Evolutionary conservation across 2,797 vertebrate genomes (phyloP).

Genomic region (Tragopan temminckii): DNA sequence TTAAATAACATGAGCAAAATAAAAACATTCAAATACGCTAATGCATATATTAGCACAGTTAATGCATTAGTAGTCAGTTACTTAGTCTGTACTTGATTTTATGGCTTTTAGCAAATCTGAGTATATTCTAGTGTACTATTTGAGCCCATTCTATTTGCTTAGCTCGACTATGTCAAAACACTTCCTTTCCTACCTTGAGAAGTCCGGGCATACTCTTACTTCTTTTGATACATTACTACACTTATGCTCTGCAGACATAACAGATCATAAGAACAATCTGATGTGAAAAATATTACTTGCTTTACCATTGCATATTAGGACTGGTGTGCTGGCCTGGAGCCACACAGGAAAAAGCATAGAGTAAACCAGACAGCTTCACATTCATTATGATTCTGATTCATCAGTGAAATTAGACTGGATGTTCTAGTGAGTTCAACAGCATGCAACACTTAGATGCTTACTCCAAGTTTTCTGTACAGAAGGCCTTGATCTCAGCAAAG

Average conservation of each 20-base stretch:
- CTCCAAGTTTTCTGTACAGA: background rate
- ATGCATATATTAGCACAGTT: background rate
- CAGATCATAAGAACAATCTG: background rate
- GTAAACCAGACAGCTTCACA: background rate
- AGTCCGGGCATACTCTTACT: background rate
- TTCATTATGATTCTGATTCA: background rate
- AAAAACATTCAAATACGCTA: background rate
- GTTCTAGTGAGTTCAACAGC: background rate
- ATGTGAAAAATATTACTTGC: background rate
- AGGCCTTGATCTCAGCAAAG: background rate
- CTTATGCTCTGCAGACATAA: background rate
- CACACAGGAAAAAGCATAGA: background rate
- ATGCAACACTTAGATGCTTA: background rate
- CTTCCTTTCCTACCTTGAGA: background rate
- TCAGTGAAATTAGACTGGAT: background rate
- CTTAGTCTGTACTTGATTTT: accelerated
- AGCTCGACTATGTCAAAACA: background rate
- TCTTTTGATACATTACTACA: background rate
- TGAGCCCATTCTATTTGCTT: background rate
- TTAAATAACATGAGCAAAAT: background rate
- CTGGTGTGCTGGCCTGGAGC: background rate
- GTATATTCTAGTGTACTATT: accelerated
- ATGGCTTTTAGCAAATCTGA: background rate
- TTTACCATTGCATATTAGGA: background rate
- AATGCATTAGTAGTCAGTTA: background rate